Evolutionary conservation across 2,888 invertebrate species (phyloP), one percentile per base, ranked within the genome.

Genomic region (Papilio gigon): DNA sequence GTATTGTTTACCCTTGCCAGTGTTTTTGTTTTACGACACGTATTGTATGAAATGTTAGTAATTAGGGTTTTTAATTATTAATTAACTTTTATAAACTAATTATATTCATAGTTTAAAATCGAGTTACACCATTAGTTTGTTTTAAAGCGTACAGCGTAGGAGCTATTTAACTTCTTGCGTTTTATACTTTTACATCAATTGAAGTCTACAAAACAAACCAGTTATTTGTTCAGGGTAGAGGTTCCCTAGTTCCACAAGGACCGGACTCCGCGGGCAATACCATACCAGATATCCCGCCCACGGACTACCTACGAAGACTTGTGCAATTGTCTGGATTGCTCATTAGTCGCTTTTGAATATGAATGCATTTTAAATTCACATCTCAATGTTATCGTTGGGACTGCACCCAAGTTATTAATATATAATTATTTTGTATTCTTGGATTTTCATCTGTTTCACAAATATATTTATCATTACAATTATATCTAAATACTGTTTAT

Each of bases 191-290:
- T 58, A 62, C n/a, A 8, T 33, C 20, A 42, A 62, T 67, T 42
- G 42, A n/a, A 58, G 42, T 56, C 56, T 62, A 53, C 37, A 67
- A 62, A 67, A 67, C 30, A 56, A 58, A 44, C 12, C 56, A 17
- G 58, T 63, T 62, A 63, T 63, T 42, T 56, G 40, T 11, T 33
- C 35, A 62, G 25, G 25, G 42, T 14, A 56, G 17, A 37, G 14
- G 4, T 42, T 35, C n/a, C 14, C 50, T 35, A 35, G 37, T 27
- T 40, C 14, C 14, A 33, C 65, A 65, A 58, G 58, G 11, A n/a
- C 65, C 56, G n/a, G 30, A 20, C 27, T 22, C n/a, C n/a, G 53
- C 22, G 17, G 33, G 14, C 17, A 20, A 60, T 30, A 20, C 40
- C 14, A 30, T 5, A 9, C n/a, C 27, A 30, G 20, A 35, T 58